phyloP scores from a whole-genome alignment of 2,113 vertebrate species.

The Dicerorhinus sumatrensis region DNA sequence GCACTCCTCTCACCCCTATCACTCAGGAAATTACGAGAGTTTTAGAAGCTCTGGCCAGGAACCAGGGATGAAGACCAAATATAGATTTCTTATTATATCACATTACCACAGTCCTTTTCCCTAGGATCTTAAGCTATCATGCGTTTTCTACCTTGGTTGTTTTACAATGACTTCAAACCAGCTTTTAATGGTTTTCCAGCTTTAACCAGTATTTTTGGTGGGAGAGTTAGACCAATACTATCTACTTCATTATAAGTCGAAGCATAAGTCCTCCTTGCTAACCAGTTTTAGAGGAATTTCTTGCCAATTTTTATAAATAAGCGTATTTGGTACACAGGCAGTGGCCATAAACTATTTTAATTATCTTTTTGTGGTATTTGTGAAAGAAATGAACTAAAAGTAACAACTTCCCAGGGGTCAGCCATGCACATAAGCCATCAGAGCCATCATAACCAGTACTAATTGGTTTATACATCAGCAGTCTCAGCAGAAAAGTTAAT shows the following conservation, averaged over 20 bases:
- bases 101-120: not conserved
- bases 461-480: not conserved
- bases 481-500: conserved; percentile 24
- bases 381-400: conserved; percentile 14
- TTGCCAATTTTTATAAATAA: conserved; percentile 2
- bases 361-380: not conserved
- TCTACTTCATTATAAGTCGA: not conserved
- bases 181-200: not conserved
- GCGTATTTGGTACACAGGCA: not conserved
- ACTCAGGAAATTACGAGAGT: not conserved
- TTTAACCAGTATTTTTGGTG: not conserved
- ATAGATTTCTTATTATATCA: not conserved
- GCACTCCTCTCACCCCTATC: not conserved
- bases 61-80: not conserved
- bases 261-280: not conserved
- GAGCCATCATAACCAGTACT: not conserved
- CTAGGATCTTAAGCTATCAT: not conserved
- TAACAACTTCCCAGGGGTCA: not conserved
- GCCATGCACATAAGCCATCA: not conserved
- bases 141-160: not conserved
- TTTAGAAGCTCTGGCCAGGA: not conserved
- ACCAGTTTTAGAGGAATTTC: not conserved
- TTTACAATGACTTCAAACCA: not conserved
- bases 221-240: not conserved
- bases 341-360: not conserved